Percentiles rank a stretch among this genome's conserved stretches.
Conservation (phyloP, 2,797 vertebrate genomes). For the Myotis vivesi region DNA sequence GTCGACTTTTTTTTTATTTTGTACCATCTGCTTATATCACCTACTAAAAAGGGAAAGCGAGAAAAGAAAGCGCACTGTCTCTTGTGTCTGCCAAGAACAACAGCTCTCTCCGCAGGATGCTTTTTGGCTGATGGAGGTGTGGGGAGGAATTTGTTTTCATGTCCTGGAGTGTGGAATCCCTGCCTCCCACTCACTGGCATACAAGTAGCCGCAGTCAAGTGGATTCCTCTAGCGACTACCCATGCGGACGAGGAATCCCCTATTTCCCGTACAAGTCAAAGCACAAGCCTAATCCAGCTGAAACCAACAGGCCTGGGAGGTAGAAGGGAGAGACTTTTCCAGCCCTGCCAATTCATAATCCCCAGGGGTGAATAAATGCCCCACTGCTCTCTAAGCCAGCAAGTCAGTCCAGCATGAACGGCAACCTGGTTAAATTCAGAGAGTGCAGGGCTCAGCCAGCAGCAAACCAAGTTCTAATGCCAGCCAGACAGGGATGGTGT, state of each 20-base stretch:
- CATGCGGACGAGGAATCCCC: slow-evolving; percentile 38
- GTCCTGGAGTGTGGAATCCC: slow-evolving; percentile 17
- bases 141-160: slow-evolving; percentile 28
- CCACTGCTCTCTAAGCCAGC: neutral
- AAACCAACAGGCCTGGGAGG: neutral
- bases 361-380: neutral
- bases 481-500: neutral
- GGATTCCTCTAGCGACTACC: neutral
- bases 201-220: neutral
- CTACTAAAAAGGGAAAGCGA: neutral
- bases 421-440: neutral
- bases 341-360: neutral
- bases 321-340: neutral
- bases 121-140: neutral
- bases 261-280: neutral
- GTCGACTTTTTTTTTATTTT: neutral
- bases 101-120: neutral
- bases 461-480: neutral
- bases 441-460: rapidly evolving
- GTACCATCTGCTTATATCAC: neutral
- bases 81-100: slow-evolving; percentile 15
- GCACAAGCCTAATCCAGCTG: neutral
- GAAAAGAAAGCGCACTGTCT: neutral
- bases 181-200: slow-evolving; percentile 36
- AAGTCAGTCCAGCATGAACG: neutral